phyloP scores from a whole-genome alignment of 2,888 invertebrate species.

The Cheilosia impressa region DNA sequence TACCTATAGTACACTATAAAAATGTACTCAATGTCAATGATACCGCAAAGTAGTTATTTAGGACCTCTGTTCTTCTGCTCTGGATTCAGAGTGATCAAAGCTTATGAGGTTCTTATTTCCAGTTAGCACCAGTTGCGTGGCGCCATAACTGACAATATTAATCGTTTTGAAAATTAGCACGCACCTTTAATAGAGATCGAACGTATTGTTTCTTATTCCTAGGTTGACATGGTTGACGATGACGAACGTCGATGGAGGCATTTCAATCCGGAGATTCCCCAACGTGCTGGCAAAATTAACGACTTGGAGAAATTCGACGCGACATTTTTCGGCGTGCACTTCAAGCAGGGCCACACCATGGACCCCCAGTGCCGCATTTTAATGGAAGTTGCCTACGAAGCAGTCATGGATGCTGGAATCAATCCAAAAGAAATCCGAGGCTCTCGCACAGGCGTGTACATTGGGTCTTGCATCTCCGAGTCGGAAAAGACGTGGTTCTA shows the following conservation, averaged over 20 bases:
- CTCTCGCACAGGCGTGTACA: constrained; percentile 89
- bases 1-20: too few species aligned
- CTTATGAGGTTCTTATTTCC: too few species aligned
- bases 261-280: constrained; percentile 90
- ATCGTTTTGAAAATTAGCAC: not conserved
- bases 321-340: constrained; percentile 90
- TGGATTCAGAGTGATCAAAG: too few species aligned
- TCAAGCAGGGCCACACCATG: constrained; percentile 90
- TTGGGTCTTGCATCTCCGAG: constrained; percentile 90
- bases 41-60: too few species aligned
- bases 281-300: constrained; percentile 89
- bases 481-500: constrained; percentile 89
- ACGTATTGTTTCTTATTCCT: constrained; percentile 76
- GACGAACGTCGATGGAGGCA: constrained; percentile 91
- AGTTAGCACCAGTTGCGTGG: too few species aligned
- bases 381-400: constrained; percentile 91
- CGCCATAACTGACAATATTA: too few species aligned
- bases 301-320: constrained; percentile 90
- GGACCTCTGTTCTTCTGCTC: too few species aligned
- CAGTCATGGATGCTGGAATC: constrained; percentile 89
- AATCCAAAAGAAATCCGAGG: constrained; percentile 88
- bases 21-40: too few species aligned
- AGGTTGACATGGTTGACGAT: constrained; percentile 93
- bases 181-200: not conserved
- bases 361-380: constrained; percentile 91